Evolutionary conservation across 30 jellyfish, hydroid and myxozoan species (phyloP).

Genomic region (Pelagia noctiluca): DNA sequence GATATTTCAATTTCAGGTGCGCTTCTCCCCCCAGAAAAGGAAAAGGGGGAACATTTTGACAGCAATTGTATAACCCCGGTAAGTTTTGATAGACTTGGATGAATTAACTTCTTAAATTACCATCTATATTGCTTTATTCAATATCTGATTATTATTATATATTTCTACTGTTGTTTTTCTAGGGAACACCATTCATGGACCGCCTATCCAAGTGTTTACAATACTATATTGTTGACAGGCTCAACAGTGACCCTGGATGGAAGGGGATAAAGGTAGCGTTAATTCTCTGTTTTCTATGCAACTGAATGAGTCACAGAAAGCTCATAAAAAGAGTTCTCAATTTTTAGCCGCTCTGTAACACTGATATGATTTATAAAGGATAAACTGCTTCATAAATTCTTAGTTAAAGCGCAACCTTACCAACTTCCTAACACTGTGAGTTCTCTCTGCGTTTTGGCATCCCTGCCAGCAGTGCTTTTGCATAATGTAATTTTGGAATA

Average conservation of each 20-base stretch:
- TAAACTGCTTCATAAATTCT: no score
- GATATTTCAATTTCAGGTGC: constrained; percentile 73
- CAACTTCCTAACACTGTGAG: no score
- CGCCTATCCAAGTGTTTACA: constrained; percentile 86
- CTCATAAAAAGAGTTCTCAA: no score
- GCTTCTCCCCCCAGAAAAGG: constrained; percentile 86
- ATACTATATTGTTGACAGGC: constrained; percentile 86
- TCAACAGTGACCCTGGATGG: constrained; percentile 97
- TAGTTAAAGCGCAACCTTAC: no score
- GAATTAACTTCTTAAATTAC: not conserved
- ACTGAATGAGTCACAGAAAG: no score
- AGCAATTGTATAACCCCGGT: constrained; percentile 99
- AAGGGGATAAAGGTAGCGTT: constrained; percentile 77
- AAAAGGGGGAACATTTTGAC: constrained; percentile 91
- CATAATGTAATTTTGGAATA: no score
- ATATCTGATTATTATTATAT: not conserved
- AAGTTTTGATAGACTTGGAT: constrained; percentile 9
- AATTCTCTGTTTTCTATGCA: no score
- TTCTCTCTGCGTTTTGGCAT: no score
- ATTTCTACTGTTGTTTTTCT: not conserved
- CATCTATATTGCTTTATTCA: not conserved
- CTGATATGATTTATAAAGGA: no score
- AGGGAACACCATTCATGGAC: constrained; percentile 99
- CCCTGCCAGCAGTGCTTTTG: no score
- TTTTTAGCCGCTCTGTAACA: no score